phyloP scores from a whole-genome alignment of 1,140 invertebrate genomes.

The Drosophila ironensis region DNA sequence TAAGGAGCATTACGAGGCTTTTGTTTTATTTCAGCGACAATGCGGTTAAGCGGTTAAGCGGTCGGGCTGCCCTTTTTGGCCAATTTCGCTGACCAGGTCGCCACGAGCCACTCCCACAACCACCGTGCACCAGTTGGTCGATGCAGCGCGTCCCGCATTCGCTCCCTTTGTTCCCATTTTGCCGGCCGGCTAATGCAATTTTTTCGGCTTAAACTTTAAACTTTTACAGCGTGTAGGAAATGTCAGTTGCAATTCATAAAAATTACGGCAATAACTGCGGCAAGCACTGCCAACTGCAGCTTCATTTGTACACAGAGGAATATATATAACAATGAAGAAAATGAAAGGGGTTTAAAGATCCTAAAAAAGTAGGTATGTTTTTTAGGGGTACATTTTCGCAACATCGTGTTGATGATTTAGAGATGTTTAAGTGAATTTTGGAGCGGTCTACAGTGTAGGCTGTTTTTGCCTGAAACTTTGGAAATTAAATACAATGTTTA shows the following conservation, averaged over 20 bases:
- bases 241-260: constrained; percentile 78
- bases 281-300: constrained; percentile 22
- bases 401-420: too few relatives aligned
- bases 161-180: constrained; percentile 7
- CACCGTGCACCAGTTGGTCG: constrained; percentile 57
- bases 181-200: constrained; percentile 60
- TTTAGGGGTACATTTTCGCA: too few relatives aligned
- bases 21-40: neutral
- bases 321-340: too few relatives aligned
- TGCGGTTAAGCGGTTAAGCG: neutral
- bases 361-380: too few relatives aligned
- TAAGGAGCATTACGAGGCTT: constrained; percentile 25
- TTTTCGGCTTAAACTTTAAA: constrained; percentile 75
- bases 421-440: too few relatives aligned
- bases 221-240: constrained; percentile 75
- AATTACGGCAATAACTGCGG: constrained; percentile 64
- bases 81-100: constrained; percentile 67
- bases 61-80: constrained; percentile 42
- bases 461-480: too few relatives aligned
- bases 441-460: too few relatives aligned
- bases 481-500: too few relatives aligned
- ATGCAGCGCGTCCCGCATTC: neutral
- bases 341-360: too few relatives aligned
- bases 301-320: neutral
- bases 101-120: constrained; percentile 37